Conservation (phyloP, 2,888 invertebrate genomes). For the Calliopum simillimum region DNA sequence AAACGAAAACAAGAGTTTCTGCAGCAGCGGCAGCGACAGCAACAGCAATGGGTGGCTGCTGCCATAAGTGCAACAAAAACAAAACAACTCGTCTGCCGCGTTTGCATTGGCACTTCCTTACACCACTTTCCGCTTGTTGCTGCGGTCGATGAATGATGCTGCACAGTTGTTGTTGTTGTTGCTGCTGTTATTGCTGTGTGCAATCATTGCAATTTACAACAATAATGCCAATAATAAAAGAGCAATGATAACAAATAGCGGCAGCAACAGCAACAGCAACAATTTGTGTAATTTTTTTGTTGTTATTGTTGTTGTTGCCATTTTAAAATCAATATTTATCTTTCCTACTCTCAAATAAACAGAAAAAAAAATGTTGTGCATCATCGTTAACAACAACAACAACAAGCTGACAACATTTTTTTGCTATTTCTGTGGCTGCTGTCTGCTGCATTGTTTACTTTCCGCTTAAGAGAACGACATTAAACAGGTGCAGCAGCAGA, state of each 20-base stretch:
- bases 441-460: conserved; percentile 9
- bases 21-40: conserved; percentile 23
- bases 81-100: background rate
- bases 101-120: conserved; percentile 17
- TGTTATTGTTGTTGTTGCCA: too few species aligned
- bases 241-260: too few species aligned
- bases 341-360: too few species aligned
- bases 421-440: background rate
- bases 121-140: background rate
- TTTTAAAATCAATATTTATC: too few species aligned
- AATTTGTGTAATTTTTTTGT: too few species aligned
- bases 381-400: background rate
- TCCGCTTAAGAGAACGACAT: conserved; percentile 9
- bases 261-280: too few species aligned
- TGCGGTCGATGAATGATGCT: too few species aligned
- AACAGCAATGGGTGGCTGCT: background rate
- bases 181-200: conserved; percentile 17
- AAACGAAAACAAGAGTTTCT: conserved; percentile 3
- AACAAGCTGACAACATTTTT: background rate
- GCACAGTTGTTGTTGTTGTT: background rate
- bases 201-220: too few species aligned
- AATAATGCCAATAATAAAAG: too few species aligned
- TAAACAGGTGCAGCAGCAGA: conserved; percentile 24
- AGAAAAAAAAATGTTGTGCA: background rate
- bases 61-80: conserved; percentile 4